A percentile compares a stretch with the other conserved stretches of the same genome.
Evolutionary conservation across 2,888 invertebrate genomes (phyloP).

Genomic region (Scaptomyza caliginosa): DNA sequence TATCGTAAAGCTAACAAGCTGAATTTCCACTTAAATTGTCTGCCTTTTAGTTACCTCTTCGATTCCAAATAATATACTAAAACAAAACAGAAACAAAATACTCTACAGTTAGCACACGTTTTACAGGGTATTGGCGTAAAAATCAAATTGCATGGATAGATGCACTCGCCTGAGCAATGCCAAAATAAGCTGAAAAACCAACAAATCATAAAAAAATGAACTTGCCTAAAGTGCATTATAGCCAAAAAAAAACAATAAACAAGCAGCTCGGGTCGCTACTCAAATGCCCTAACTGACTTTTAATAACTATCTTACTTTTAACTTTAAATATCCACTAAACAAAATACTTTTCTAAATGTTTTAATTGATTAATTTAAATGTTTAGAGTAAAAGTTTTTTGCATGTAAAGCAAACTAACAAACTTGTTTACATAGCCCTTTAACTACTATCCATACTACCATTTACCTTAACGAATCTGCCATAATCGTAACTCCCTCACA

Average conservation of each 20-base stretch:
- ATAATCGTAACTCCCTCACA: slow-evolving; percentile 30
- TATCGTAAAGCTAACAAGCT: slow-evolving; percentile 14
- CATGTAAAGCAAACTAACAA: background rate
- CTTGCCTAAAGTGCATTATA: background rate
- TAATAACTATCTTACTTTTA: too few species aligned
- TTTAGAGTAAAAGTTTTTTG: too few species aligned
- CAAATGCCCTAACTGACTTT: background rate
- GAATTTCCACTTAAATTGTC: background rate
- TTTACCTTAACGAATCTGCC: slow-evolving; percentile 25
- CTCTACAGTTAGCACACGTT: background rate
- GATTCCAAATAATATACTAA: background rate
- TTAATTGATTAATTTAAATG: too few species aligned
- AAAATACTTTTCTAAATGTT: too few species aligned
- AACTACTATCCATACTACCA: slow-evolving; percentile 2
- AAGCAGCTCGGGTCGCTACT: too few species aligned
- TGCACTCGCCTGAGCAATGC: background rate
- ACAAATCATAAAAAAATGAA: background rate
- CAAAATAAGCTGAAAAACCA: background rate
- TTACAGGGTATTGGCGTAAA: background rate
- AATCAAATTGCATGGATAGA: background rate
- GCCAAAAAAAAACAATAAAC: background rate
- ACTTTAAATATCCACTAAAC: too few species aligned
- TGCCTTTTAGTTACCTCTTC: slow-evolving; percentile 3
- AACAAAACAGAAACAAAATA: too few species aligned
- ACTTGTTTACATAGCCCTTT: slow-evolving; percentile 1